These are phyloP conservation scores for Xenopus laevis DNA, from an alignment of 2,113 vertebrate genomes.

Conservation along the genomic window DNA sequence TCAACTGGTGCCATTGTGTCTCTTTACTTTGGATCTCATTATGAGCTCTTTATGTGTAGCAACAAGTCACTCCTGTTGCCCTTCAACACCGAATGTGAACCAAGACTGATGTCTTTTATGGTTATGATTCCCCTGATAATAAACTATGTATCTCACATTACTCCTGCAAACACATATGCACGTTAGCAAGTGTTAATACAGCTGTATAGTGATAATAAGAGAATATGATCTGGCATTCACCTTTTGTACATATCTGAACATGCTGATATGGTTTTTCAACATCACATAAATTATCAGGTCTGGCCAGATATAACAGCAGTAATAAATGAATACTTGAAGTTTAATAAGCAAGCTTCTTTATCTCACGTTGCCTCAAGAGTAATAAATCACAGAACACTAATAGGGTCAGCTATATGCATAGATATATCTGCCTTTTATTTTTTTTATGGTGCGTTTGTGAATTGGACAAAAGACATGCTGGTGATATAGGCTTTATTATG, in stretches of 20 bases:
- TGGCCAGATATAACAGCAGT: neutral
- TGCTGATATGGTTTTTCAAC: neutral
- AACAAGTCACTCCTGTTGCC: too few species aligned
- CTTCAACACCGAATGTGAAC: too few species aligned
- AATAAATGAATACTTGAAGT: slow-evolving; percentile 10
- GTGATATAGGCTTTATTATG: neutral
- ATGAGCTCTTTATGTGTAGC: too few species aligned
- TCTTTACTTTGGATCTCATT: too few species aligned
- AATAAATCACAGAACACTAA: slow-evolving; percentile 1
- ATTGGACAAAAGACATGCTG: neutral
- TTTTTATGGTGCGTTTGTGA: neutral
- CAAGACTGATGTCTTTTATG: too few species aligned
- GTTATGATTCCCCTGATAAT: too few species aligned
- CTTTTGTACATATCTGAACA: neutral
- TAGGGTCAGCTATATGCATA: slow-evolving; percentile 19
- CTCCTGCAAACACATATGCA: too few species aligned
- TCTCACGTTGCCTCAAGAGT: neutral
- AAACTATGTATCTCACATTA: too few species aligned
- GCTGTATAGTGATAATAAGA: neutral
- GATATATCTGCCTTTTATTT: slow-evolving; percentile 1
- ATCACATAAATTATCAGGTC: slow-evolving; percentile 1
- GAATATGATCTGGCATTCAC: neutral
- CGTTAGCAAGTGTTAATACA: neutral
- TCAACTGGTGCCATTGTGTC: too few species aligned
- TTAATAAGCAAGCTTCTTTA: slow-evolving; percentile 3